Base-by-base conservation (phyloP, 1,140 invertebrate genomes). In the Myzus persicae region DNA sequence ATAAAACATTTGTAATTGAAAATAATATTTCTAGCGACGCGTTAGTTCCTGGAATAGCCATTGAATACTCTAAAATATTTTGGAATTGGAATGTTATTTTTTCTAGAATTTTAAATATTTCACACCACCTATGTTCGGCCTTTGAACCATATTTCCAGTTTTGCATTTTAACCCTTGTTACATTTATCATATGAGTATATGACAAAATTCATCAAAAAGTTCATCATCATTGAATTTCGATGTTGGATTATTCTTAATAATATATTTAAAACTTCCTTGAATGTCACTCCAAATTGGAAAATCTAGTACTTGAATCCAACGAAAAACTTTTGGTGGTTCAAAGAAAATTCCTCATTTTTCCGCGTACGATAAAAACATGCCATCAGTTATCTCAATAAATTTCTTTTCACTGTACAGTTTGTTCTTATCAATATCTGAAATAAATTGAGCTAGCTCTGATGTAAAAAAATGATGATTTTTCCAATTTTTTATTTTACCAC, bases 401-500 rank as follows among this genome's bases (percentile, higher is more conserved):
- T 82, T 82, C 38, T 82, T 82, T 82, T 82, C 22, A 36, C 4
- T 82, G 36, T 82, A 82, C 40, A 82, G 38, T 20, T 82, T 46
- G 38, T 82, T 82, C 40, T 40, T 82, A 82, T 82, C 76, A 82
- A 82, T 36, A 18, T 82, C 40, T 84, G 42, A 38, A 84, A 84
- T 84, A 9, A 42, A 26, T 84, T 26, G 42, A 84, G 76, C 76
- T 82, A 42, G 46, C 46, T 87, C 46, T 87, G 84, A 44, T 87
- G 42, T 87, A 87, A 44, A 76, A 87, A 87, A 46, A 46, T 40
- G 40, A 46, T 87, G 84, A 31, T 31, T n/a, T 85, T 44, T 26
- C 24, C 84, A 42, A 20, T 85, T 85, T 24, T 22, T 85, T 42
- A 85, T 85, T 85, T 85, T 85, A 42, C 82, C 67, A 85, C 82